Conservation (phyloP, 1,140 invertebrate genomes). For the Monomorium pharaonis region DNA sequence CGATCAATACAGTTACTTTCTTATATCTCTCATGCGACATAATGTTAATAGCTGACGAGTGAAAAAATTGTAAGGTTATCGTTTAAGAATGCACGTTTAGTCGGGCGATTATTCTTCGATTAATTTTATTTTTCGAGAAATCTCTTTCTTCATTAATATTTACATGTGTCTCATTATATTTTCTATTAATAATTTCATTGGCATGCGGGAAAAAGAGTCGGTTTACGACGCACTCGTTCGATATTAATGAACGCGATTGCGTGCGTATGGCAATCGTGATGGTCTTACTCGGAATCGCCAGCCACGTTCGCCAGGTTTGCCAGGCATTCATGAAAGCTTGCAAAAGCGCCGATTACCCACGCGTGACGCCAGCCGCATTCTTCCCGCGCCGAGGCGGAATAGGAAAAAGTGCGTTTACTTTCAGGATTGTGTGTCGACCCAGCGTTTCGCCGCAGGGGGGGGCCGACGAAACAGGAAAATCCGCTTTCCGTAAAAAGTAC, state of each 20-base stretch:
- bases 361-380: constrained; percentile 52
- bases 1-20: background rate
- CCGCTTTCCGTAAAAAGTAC: no score
- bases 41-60: background rate
- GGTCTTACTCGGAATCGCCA: constrained; percentile 23
- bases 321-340: constrained; percentile 52
- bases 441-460: background rate
- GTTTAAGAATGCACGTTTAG: background rate
- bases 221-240: background rate
- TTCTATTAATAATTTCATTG: background rate
- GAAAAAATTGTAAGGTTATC: background rate
- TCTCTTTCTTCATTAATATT: background rate
- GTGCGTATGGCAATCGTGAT: constrained; percentile 25
- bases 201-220: background rate
- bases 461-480: background rate
- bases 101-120: background rate
- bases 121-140: background rate
- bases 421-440: constrained; percentile 19
- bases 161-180: background rate
- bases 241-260: constrained; percentile 49
- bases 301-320: constrained; percentile 2
- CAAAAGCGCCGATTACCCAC: constrained; percentile 49
- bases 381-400: constrained; percentile 23
- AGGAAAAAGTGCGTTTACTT: constrained; percentile 52
- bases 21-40: background rate